Conservation (phyloP, 2,113 vertebrate species). For the Otolemur garnettii region DNA sequence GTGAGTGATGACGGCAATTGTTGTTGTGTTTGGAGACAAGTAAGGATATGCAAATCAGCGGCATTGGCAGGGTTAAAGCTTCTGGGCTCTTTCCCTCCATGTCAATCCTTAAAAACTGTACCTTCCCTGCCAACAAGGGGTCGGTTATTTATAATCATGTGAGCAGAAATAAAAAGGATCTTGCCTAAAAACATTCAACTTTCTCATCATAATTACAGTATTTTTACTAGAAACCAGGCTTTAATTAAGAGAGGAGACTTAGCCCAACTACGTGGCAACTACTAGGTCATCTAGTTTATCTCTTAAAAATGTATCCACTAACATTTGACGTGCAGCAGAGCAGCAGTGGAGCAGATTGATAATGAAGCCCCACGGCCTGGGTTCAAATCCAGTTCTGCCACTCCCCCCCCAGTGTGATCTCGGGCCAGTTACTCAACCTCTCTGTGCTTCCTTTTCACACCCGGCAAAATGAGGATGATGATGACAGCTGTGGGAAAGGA, state of each 20-base stretch:
- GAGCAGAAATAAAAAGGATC: background rate
- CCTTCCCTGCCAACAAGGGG: background rate
- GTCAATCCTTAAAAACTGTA: background rate
- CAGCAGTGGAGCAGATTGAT: background rate
- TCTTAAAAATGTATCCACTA: background rate
- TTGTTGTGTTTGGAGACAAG: background rate
- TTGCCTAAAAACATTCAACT: background rate
- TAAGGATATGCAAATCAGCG: background rate
- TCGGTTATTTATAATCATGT: background rate
- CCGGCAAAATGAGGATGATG: background rate
- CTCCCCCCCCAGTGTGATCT: background rate
- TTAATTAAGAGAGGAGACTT: background rate
- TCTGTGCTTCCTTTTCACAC: background rate
- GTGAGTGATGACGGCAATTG: background rate
- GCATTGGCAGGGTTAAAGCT: fast-evolving
- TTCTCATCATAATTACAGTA: background rate
- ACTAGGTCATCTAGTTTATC: background rate
- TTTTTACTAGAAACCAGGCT: background rate
- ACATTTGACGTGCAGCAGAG: background rate
- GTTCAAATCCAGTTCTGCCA: background rate
- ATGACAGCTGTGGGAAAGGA: background rate
- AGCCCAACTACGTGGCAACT: background rate
- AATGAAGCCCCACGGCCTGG: background rate
- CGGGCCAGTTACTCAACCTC: background rate
- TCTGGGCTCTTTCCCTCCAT: background rate